phyloP scores from a whole-genome alignment of 2,797 vertebrate species.

The Orestias chungarensis region DNA sequence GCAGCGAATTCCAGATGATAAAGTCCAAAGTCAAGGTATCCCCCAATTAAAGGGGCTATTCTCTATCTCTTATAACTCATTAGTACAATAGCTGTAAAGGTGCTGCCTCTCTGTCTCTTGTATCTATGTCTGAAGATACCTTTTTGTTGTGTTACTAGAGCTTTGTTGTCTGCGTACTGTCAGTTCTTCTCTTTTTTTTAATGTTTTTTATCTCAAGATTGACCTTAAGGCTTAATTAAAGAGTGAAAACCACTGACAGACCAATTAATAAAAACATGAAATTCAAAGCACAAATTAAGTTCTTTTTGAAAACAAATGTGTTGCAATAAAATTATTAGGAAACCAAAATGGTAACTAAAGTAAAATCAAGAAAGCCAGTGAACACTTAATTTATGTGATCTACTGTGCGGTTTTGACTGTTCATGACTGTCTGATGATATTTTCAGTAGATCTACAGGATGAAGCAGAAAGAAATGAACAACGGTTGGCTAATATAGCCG shows the following conservation, averaged over 20 bases:
- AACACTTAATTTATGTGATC: conserved; percentile 53
- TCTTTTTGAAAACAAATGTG: background rate
- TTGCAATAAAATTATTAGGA: background rate
- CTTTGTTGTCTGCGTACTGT: conserved; percentile 75
- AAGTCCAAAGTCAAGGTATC: conserved; percentile 98
- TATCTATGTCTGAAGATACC: conserved; percentile 67
- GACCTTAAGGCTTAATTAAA: conserved; percentile 74
- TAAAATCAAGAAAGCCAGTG: conserved; percentile 74
- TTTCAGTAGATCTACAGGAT: conserved; percentile 89
- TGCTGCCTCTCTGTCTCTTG: conserved; percentile 85
- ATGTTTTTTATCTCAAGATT: conserved; percentile 92
- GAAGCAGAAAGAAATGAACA: conserved; percentile 90
- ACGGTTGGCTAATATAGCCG: conserved; percentile 90
- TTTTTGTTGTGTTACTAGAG: conserved; percentile 80
- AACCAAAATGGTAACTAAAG: conserved; percentile 6
- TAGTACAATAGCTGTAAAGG: conserved; percentile 85
- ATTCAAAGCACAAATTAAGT: background rate
- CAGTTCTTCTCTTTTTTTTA: conserved; percentile 79
- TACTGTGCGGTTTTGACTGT: conserved; percentile 36
- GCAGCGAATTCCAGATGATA: conserved; percentile 98
- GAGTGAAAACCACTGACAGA: conserved; percentile 40
- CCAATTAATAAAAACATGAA: background rate
- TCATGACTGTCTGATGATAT: conserved; percentile 79
- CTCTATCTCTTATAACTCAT: conserved; percentile 88
- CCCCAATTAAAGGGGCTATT: conserved; percentile 86